Percentiles rank a stretch among this genome's conserved stretches.
Evolutionary conservation across 1,140 invertebrate species (phyloP).

Genomic region (Cecropterus lyciades): DNA sequence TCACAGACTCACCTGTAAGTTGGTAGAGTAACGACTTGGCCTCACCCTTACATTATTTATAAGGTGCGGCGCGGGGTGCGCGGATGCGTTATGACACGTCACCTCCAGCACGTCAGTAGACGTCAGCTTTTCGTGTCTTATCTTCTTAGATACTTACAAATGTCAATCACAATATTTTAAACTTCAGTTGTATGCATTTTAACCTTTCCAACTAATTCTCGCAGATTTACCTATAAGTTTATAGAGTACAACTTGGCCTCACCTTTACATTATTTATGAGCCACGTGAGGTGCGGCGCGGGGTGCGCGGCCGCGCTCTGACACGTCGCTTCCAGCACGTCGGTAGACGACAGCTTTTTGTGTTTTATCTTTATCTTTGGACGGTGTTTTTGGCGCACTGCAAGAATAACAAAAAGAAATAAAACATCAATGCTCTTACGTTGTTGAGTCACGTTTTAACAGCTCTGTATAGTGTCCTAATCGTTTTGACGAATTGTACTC

Average conservation of each 20-base stretch:
- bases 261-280: slow-evolving; percentile 93
- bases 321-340: slow-evolving; percentile 91
- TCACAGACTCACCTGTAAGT: no score
- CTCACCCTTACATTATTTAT: slow-evolving; percentile 92
- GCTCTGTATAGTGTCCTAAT: slow-evolving; percentile 11
- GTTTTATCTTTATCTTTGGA: slow-evolving; percentile 90
- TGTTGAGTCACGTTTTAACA: slow-evolving; percentile 24
- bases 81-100: slow-evolving; percentile 90
- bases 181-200: no score
- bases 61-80: slow-evolving; percentile 90
- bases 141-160: slow-evolving; percentile 85
- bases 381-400: slow-evolving; percentile 89
- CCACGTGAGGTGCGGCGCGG: slow-evolving; percentile 92
- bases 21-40: neutral
- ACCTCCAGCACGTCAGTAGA: slow-evolving; percentile 90
- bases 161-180: no score
- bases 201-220: no score
- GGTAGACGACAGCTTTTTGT: slow-evolving; percentile 87
- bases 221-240: neutral
- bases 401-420: slow-evolving; percentile 55
- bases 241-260: slow-evolving; percentile 65
- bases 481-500: slow-evolving; percentile 14
- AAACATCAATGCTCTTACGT: slow-evolving; percentile 9
- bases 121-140: slow-evolving; percentile 87
- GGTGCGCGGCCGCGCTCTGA: slow-evolving; percentile 89